Conservation (phyloP, 2,888 invertebrate species). For the Macrophya alboannulata region DNA sequence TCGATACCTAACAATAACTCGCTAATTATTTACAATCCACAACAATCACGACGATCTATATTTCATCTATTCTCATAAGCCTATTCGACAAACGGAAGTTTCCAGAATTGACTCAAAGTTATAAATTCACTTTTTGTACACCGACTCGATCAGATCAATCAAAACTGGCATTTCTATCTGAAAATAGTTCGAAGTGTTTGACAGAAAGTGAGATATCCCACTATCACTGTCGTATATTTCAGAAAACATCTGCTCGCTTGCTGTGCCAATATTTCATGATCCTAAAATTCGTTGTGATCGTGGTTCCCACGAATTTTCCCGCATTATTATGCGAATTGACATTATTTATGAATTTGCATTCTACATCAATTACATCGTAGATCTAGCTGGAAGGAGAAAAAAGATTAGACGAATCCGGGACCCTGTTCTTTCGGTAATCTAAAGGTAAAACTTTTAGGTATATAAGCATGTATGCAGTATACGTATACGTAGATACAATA, state of each 20-base stretch:
- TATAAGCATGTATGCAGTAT: background rate
- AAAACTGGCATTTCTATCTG: background rate
- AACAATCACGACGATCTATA: background rate
- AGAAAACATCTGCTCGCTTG: background rate
- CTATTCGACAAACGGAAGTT: background rate
- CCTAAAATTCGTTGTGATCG: background rate
- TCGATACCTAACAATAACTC: background rate
- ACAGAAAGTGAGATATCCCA: background rate
- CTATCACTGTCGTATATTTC: background rate
- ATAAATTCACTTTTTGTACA: background rate
- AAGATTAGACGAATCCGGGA: background rate
- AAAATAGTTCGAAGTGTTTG: background rate
- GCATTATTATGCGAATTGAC: background rate
- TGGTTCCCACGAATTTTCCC: background rate
- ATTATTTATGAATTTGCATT: background rate
- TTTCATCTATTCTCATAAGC: background rate
- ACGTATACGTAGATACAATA: background rate
- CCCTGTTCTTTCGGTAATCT: background rate
- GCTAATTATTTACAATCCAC: background rate
- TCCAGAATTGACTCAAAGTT: background rate
- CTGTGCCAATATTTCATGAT: background rate
- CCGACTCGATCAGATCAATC: background rate
- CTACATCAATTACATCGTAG: background rate
- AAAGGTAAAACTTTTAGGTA: background rate
- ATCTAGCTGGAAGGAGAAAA: background rate